A percentile compares a stretch with the other conserved stretches of the same genome.
Evolutionary conservation across 2,888 invertebrate species (phyloP).

Genomic region (Strigamia crassipes): DNA sequence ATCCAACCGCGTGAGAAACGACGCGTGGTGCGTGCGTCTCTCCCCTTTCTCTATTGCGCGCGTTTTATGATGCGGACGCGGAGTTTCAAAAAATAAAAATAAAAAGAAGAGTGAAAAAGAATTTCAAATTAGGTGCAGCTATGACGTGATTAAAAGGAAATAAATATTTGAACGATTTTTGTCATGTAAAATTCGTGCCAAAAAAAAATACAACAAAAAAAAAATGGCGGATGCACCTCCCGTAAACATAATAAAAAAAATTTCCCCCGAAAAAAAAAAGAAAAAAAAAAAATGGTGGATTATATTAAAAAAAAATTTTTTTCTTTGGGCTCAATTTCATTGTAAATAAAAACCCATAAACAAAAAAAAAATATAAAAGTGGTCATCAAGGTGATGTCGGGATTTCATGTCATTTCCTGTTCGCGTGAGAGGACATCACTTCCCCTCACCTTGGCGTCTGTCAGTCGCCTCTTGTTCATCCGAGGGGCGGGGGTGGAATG

Average conservation of each 20-base stretch:
- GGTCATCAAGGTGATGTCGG: constrained; percentile 24
- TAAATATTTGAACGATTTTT: constrained; percentile 11
- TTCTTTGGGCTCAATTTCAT: background rate
- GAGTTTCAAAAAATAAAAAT: background rate
- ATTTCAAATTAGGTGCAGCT: constrained; percentile 18
- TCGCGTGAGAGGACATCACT: constrained; percentile 42
- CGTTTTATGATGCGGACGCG: constrained; percentile 23
- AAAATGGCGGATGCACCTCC: background rate
- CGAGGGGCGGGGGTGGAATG: constrained; percentile 38
- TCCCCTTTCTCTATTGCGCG: background rate
- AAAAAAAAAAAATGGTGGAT: background rate
- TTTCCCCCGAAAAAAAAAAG: background rate
- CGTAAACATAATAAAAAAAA: background rate
- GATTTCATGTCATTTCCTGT: constrained; percentile 40
- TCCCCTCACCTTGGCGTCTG: constrained; percentile 42
- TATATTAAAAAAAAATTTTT: background rate
- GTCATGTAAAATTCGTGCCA: background rate
- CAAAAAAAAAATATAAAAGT: background rate
- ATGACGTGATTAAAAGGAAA: constrained; percentile 23
- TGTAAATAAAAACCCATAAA: background rate
- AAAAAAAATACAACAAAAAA: background rate
- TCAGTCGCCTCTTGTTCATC: constrained; percentile 39
- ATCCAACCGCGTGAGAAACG: constrained; percentile 35
- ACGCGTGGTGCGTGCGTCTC: constrained; percentile 25
- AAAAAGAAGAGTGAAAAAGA: background rate